phyloP scores from a whole-genome alignment of 2,113 vertebrate species.

The Grus americana region DNA sequence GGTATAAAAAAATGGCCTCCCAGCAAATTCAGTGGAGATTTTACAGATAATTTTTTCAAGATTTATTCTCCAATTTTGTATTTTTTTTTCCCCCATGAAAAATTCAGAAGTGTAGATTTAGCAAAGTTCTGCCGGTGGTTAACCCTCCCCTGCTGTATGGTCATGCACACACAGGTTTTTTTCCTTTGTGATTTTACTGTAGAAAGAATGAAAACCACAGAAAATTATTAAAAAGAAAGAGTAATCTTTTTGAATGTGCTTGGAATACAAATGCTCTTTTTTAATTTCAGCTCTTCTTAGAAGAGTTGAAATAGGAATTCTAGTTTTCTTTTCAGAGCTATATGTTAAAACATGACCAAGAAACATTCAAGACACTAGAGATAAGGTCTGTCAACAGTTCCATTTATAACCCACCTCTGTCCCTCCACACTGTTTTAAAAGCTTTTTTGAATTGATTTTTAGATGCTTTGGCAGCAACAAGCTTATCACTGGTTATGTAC shows the following conservation, averaged over 20 bases:
- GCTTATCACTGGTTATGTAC: slow-evolving; percentile 21
- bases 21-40: not conserved
- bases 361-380: slow-evolving; percentile 24
- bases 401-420: slow-evolving; percentile 65
- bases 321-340: slow-evolving; percentile 24
- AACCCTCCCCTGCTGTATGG: not conserved
- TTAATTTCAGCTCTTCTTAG: not conserved
- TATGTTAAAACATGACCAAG: slow-evolving; percentile 36
- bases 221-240: not conserved
- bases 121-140: not conserved
- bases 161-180: not conserved
- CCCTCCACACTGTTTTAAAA: slow-evolving; percentile 57
- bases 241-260: not conserved
- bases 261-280: not conserved
- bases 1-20: not conserved
- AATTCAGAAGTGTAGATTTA: not conserved
- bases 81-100: not conserved
- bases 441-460: slow-evolving; percentile 74
- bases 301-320: slow-evolving; percentile 30
- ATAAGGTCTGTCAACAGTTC: slow-evolving; percentile 71
- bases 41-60: not conserved
- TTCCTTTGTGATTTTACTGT: not conserved
- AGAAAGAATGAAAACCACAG: not conserved
- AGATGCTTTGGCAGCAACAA: slow-evolving; percentile 51
- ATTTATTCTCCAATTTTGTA: not conserved